These are phyloP conservation scores for Ormyrus labotus DNA, from an alignment of 2,888 invertebrate genomes.

Conservation along the genomic window DNA sequence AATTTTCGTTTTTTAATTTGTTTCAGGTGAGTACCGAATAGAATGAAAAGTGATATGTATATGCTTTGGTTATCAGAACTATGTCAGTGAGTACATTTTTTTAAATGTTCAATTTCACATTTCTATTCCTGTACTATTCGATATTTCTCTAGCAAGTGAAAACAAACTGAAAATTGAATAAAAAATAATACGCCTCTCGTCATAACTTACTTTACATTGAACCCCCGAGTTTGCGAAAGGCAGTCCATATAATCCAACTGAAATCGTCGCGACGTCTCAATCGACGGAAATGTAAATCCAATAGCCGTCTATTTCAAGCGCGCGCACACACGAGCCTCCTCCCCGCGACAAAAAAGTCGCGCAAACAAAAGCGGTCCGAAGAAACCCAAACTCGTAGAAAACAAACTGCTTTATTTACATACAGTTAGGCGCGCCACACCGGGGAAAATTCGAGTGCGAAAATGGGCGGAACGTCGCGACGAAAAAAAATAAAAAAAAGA, in stretches of 20 bases:
- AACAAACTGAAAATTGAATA: no score
- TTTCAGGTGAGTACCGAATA: constrained; percentile 34
- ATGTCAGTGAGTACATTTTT: no score
- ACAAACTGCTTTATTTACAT: constrained; percentile 47
- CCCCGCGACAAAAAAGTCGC: not conserved
- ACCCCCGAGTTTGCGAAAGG: no score
- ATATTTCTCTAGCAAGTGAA: no score
- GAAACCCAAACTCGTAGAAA: constrained; percentile 11
- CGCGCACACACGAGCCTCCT: no score
- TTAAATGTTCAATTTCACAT: no score
- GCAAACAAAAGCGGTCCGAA: not conserved
- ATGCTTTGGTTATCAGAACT: no score
- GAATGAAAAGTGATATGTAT: no score
- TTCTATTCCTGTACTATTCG: no score
- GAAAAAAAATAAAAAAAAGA: not conserved
- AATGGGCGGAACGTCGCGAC: not conserved
- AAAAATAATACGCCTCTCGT: no score
- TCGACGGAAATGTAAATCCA: constrained; percentile 30
- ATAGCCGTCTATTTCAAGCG: constrained; percentile 27
- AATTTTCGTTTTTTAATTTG: constrained; percentile 19
- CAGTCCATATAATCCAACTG: no score
- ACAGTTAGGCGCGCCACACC: not conserved
- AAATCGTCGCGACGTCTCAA: constrained; percentile 1
- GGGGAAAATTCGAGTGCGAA: not conserved
- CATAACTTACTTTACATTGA: no score